phyloP scores from a whole-genome alignment of 2,797 vertebrate genomes.

The Onychomys leucogaster region DNA sequence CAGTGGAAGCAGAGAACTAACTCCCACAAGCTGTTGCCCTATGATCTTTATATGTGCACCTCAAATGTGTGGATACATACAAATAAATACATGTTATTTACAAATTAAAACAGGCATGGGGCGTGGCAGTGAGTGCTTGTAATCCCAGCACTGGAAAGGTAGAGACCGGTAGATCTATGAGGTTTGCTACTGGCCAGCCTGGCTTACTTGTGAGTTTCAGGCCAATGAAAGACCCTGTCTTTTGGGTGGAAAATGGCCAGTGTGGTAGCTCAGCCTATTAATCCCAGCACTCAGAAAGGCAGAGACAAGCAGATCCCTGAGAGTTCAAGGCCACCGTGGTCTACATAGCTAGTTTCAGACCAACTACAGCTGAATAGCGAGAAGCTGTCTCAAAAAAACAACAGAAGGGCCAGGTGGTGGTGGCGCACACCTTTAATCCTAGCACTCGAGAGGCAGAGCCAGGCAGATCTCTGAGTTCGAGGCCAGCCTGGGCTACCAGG shows the following conservation, averaged over 20 bases:
- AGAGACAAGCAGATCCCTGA: neutral
- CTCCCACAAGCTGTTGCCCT: neutral
- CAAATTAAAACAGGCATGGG: neutral
- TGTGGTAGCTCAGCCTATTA: neutral
- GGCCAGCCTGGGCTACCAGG: too few species aligned
- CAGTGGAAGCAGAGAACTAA: neutral
- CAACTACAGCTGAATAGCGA: neutral
- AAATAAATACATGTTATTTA: neutral
- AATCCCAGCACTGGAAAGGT: neutral
- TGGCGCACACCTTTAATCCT: too few species aligned
- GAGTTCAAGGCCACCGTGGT: neutral
- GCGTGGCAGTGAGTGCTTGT: neutral
- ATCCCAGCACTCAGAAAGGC: neutral
- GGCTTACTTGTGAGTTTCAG: neutral
- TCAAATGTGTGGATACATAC: neutral
- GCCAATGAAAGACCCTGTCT: neutral
- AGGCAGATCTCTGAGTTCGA: too few species aligned
- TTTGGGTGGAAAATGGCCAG: neutral
- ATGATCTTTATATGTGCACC: neutral
- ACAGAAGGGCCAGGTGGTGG: neutral
- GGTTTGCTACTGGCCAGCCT: neutral
- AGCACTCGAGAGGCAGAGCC: too few species aligned
- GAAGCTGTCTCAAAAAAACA: neutral
- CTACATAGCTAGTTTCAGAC: neutral
- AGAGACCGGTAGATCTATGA: neutral